Percentiles rank a stretch among this genome's conserved stretches.
Conservation (phyloP, 2,888 invertebrate genomes). For the Rugalucina vietnamica region DNA sequence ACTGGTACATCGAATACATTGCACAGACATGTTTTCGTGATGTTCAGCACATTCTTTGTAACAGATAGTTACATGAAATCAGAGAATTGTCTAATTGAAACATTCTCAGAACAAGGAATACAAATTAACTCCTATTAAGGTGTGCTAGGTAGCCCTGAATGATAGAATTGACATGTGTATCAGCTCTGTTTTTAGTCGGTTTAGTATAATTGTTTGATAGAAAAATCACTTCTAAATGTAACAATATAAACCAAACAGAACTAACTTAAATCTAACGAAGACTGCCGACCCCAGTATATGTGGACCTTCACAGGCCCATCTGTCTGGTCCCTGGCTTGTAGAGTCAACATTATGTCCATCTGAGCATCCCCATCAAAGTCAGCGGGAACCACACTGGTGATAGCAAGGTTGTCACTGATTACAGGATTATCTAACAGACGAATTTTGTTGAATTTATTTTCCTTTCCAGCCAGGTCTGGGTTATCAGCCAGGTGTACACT, state of each 20-base stretch:
- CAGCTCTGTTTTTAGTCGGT: no score
- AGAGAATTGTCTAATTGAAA: no score
- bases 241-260: not conserved
- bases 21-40: no score
- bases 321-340: conserved; percentile 8
- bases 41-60: no score
- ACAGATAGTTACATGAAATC: no score
- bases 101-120: no score
- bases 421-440: conserved; percentile 50
- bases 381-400: conserved; percentile 93
- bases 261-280: conserved; percentile 22
- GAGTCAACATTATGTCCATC: conserved; percentile 93
- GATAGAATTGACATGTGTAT: no score
- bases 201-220: no score
- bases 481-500: conserved; percentile 68
- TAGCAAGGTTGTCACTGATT: conserved; percentile 38
- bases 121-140: no score
- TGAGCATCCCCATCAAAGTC: conserved; percentile 98
- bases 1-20: no score
- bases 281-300: conserved; percentile 72
- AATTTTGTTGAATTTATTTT: conserved; percentile 59
- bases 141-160: no score
- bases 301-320: conserved; percentile 52
- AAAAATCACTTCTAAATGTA: not conserved
- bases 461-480: not conserved